A percentile compares a stretch with the other conserved stretches of the same genome.
Conservation (phyloP, 2,888 invertebrate genomes). For the Lissocephala sabroskyi region DNA sequence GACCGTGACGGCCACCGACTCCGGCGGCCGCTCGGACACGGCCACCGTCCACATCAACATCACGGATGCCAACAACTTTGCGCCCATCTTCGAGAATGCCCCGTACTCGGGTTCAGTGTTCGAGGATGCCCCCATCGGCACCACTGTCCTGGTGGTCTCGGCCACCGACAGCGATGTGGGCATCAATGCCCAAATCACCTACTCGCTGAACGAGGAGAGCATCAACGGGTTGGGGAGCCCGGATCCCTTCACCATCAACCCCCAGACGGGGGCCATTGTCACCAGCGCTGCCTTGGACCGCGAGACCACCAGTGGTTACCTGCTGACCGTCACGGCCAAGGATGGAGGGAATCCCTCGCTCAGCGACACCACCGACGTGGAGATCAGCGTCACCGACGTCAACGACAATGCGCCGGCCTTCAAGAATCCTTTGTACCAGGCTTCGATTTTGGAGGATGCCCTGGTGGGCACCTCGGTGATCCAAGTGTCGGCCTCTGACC, state of each 20-base stretch:
- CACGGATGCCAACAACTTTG: conserved; percentile 94
- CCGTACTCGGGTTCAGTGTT: conserved; percentile 92
- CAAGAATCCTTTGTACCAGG: conserved; percentile 85
- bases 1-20: conserved; percentile 91
- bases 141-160: conserved; percentile 91
- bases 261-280: conserved; percentile 93
- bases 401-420: conserved; percentile 96
- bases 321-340: conserved; percentile 91
- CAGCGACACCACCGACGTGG: conserved; percentile 95
- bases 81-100: conserved; percentile 93
- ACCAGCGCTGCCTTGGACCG: conserved; percentile 90
- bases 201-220: conserved; percentile 81
- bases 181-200: conserved; percentile 91
- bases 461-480: conserved; percentile 84
- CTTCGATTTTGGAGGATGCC: conserved; percentile 90
- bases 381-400: conserved; percentile 94
- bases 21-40: conserved; percentile 89
- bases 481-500: conserved; percentile 86
- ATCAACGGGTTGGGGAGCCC: conserved; percentile 75
- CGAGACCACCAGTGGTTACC: conserved; percentile 85
- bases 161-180: conserved; percentile 97
- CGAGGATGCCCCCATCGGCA: conserved; percentile 93
- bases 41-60: conserved; percentile 94
- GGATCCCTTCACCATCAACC: conserved; percentile 89
- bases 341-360: conserved; percentile 94